Percentiles rank a stretch among this genome's conserved stretches.
phyloP scores from a whole-genome alignment of 2,113 vertebrate species.

The Austrofundulus limnaeus region DNA sequence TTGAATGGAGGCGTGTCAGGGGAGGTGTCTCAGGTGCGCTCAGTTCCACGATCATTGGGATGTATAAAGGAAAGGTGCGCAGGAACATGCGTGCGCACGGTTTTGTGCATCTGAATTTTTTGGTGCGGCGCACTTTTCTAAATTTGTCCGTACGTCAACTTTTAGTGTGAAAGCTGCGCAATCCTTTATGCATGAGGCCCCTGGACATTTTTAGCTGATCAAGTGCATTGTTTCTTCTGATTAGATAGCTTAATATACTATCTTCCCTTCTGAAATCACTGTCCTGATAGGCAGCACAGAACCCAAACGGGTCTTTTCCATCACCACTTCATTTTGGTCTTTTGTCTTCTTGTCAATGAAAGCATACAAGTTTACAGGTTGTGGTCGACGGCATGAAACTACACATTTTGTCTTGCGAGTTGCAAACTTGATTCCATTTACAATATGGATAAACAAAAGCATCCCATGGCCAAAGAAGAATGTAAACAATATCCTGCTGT shows the following conservation, averaged over 20 bases:
- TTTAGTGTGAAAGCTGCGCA: too few relatives aligned
- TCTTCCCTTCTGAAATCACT: neutral
- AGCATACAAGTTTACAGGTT: constrained; percentile 41
- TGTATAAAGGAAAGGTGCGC: too few relatives aligned
- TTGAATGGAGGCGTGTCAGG: too few relatives aligned
- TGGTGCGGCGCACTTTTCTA: too few relatives aligned
- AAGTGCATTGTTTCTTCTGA: neutral
- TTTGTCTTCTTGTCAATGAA: constrained; percentile 19
- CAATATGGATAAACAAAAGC: constrained; percentile 49
- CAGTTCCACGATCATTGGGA: too few relatives aligned
- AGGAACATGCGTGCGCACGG: too few relatives aligned
- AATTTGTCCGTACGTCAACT: too few relatives aligned
- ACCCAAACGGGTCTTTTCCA: constrained; percentile 24
- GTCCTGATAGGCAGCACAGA: neutral
- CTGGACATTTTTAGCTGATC: too few relatives aligned
- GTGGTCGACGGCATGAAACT: constrained; percentile 39
- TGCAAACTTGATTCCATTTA: constrained; percentile 57
- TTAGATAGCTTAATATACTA: neutral
- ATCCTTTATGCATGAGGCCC: too few relatives aligned
- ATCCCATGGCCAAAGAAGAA: constrained; percentile 39
- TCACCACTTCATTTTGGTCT: constrained; percentile 31
- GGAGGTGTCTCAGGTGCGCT: too few relatives aligned
- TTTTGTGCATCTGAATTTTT: too few relatives aligned
- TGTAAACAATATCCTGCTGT: constrained; percentile 51
- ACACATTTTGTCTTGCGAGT: constrained; percentile 28